Evolutionary conservation across 2,888 invertebrate genomes (phyloP).

Genomic region (Scelioninae gen. 2): DNA sequence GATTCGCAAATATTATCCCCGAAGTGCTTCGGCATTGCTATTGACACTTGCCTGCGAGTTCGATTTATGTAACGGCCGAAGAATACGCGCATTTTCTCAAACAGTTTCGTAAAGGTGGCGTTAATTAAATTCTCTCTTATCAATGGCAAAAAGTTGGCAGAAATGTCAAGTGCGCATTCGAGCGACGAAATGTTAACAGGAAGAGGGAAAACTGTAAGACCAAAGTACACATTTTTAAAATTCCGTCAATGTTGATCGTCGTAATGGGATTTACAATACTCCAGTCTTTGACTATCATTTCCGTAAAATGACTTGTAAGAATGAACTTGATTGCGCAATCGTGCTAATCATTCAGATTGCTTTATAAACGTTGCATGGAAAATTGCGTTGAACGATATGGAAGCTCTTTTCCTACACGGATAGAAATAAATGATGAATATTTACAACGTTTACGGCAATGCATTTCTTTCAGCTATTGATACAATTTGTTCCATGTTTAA

Average conservation of each 20-base stretch:
- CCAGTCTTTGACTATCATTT: neutral
- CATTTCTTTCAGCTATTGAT: no score
- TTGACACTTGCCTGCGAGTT: conserved; percentile 31
- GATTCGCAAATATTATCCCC: conserved; percentile 27
- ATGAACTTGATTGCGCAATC: no score
- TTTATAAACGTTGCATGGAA: no score
- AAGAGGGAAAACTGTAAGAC: conserved; percentile 12
- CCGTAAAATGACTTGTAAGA: neutral
- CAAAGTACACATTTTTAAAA: conserved; percentile 22
- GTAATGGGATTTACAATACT: conserved; percentile 14
- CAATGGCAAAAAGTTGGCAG: conserved; percentile 7
- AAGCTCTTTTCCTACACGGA: no score
- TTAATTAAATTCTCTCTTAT: conserved; percentile 34
- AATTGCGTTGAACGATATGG: no score
- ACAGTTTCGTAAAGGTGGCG: conserved; percentile 11
- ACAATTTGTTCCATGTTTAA: no score
- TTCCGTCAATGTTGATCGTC: conserved; percentile 18
- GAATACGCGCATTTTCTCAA: conserved; percentile 28
- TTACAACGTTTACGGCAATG: no score
- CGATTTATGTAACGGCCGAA: conserved; percentile 8
- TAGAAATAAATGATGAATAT: no score
- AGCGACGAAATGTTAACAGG: conserved; percentile 21
- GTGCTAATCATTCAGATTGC: no score
- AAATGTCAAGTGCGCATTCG: neutral
- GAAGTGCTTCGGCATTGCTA: conserved; percentile 8